Conservation (phyloP, 2,797 vertebrate genomes). For the Avahi laniger region DNA sequence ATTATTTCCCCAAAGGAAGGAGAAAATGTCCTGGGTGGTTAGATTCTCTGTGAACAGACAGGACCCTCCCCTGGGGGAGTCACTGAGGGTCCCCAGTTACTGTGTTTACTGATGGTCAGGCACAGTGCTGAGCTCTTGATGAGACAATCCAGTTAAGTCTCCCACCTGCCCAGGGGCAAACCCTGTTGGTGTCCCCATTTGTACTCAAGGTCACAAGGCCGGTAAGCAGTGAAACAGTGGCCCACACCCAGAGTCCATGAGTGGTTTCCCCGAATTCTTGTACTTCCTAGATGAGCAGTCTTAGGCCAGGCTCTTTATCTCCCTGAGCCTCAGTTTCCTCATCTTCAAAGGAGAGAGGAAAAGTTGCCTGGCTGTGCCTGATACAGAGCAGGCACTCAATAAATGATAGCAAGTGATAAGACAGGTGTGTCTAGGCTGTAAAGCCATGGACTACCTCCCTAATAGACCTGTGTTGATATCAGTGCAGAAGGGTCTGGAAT, state of each 20-base stretch:
- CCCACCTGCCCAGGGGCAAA: background rate
- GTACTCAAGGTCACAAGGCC: background rate
- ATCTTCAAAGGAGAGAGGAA: background rate
- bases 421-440: slow-evolving; percentile 33
- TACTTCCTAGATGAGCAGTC: background rate
- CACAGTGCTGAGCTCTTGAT: background rate
- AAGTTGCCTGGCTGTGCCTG: background rate
- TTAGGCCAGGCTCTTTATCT: background rate
- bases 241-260: background rate
- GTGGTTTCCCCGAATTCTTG: background rate
- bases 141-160: background rate
- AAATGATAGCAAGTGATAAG: background rate
- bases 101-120: background rate
- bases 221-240: background rate
- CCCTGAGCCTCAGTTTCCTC: background rate
- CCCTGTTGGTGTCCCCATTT: background rate
- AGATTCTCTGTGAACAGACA: background rate
- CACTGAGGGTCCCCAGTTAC: too few species aligned
- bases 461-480: slow-evolving; percentile 66
- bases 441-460: slow-evolving; percentile 70
- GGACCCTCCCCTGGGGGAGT: background rate
- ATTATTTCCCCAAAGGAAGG: background rate
- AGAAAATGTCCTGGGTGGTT: background rate
- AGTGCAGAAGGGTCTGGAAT: slow-evolving; percentile 62
- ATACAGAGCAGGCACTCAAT: background rate